Evolutionary conservation across 2,797 vertebrate genomes (phyloP), one percentile per base, ranked within the genome.

Genomic region (Lutjanus argentimaculatus): DNA sequence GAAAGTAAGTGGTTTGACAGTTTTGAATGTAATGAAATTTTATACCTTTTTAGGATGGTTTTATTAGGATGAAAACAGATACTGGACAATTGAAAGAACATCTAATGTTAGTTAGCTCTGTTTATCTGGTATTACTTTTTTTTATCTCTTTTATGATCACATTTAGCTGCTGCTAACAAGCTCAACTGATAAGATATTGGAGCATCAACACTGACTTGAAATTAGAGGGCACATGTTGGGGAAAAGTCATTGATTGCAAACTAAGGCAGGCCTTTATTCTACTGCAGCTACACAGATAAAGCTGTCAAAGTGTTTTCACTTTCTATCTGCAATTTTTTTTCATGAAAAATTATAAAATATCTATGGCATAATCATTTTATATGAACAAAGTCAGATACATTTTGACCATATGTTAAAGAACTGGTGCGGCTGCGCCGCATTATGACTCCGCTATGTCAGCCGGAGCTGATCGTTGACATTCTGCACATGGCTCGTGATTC

Each of bases 301-400:
- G 40, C 59, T 22, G 7, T 46, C 14, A 43, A 7, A 12, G 30
- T 6, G 1, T 13, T 19, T 73, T 30, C 2, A 40, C 12, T 8
- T 40, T 75, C 57, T 4, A 45, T 5, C 8, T 72, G 36, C 2
- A 43, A 22, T 43, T 6, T 52, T 43, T 43, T 53, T 4, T 6
- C 3, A 2, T 16, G 0, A 2, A n/a, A 55, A 55, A 14, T 25
- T 12, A 21, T n/a, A n/a, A 2, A 2, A n/a, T 67, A n/a, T 59
- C 6, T 48, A 19, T 36, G 17, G 6, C 0, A 46, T 56, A 36
- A 42, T 42, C n/a, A 30, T 15, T 48, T 25, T 0, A 15, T 6
- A 30, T 4, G 42, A 4, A 21, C 13, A 15, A 36, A 61, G 40
- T 7, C 46, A 40, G 62, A 36, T 12, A 4, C 22, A 2, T 9